A percentile compares a stretch with the other conserved stretches of the same genome.
Conservation (phyloP, 1,140 invertebrate species). For the Drosophila quadrilineata region DNA sequence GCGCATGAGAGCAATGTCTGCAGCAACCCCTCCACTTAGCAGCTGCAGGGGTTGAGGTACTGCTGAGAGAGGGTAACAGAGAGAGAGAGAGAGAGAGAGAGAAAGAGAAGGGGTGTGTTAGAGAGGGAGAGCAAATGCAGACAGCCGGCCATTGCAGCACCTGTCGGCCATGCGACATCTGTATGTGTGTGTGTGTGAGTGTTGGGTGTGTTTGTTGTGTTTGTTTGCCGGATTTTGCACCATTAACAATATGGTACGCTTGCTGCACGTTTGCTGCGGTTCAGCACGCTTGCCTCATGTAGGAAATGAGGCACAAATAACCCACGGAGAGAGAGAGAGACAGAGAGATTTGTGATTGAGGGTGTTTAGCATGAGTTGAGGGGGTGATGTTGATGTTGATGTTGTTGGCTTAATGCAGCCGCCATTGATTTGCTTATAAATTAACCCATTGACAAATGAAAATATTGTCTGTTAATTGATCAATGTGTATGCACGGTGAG, state of each 20-base stretch:
- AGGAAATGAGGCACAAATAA: conserved; percentile 39
- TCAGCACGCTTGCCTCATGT: conserved; percentile 30
- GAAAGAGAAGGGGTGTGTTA: too few species aligned
- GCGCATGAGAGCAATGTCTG: conserved; percentile 23
- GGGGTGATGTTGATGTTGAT: conserved; percentile 1
- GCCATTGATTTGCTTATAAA: conserved; percentile 78
- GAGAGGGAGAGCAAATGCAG: conserved; percentile 19
- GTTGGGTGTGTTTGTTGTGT: conserved; percentile 37
- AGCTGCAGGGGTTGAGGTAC: conserved; percentile 20
- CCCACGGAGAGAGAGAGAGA: too few species aligned
- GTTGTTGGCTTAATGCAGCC: conserved; percentile 27
- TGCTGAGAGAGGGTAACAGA: too few species aligned
- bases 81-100: too few species aligned
- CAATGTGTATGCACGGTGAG: conserved; percentile 75
- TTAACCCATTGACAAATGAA: conserved; percentile 80
- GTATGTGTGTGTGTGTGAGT: conserved; percentile 11
- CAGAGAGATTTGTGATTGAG: neutral
- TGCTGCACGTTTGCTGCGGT: conserved; percentile 14
- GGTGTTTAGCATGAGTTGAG: neutral
- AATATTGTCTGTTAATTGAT: conserved; percentile 81
- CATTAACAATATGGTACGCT: conserved; percentile 73
- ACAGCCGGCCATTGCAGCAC: conserved; percentile 74
- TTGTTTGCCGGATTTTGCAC: conserved; percentile 66
- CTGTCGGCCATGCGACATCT: conserved; percentile 73
- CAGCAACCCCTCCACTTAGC: conserved; percentile 47